Base-by-base conservation (phyloP, 2,888 invertebrate genomes). In the Chorisops tibialis region DNA sequence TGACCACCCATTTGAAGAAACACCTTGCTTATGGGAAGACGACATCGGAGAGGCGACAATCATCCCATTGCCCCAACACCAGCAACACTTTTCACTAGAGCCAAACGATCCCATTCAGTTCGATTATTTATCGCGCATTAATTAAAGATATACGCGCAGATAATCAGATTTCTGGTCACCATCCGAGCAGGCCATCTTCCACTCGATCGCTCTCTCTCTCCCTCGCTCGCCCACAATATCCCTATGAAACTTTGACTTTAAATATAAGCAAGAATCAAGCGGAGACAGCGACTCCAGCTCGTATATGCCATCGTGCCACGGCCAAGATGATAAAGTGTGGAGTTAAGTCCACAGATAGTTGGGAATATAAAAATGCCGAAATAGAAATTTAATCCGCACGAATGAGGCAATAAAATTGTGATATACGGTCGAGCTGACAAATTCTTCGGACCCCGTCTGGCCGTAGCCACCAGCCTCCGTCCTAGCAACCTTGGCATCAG, bases 121-220 rank as follows among this genome's bases (percentile, higher is more conserved):
- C 61, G 65, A 65, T 65, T 65, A 65, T 65, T 65, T 65, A 65
- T 65, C 65, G 63, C 49, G 65, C 65, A 65, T 65, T 65, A 65
- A 65, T 65, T 65, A 65, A 65, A 65, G 65, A 65, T 65, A 65
- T 65, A 63, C 63, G 63, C 65, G 49, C 50, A 62, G 65, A 65
- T 65, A 65, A 65, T 65, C 65, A 65, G 63, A 65, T 56, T 30
- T 45, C 56, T 43, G 43, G 41, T 24, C 43, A 56, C 24, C 43
- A 43, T 56, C 56, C 16, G 30, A 45, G 56, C 16, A 43, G 18
- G 22, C 30, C 30, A 30, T 30, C 30, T 30, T 9, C 24, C 30
- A 30, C 7, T n/a, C 30, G 6, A 41, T 16, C n/a, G 30, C 30
- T 30, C 30, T 7, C 30, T 7, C 30, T 9, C 30, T 30, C 30